Percentiles rank a stretch among this genome's conserved stretches.
Conservation (phyloP, 2,797 vertebrate species). For the Odontamblyopus lacepedii region DNA sequence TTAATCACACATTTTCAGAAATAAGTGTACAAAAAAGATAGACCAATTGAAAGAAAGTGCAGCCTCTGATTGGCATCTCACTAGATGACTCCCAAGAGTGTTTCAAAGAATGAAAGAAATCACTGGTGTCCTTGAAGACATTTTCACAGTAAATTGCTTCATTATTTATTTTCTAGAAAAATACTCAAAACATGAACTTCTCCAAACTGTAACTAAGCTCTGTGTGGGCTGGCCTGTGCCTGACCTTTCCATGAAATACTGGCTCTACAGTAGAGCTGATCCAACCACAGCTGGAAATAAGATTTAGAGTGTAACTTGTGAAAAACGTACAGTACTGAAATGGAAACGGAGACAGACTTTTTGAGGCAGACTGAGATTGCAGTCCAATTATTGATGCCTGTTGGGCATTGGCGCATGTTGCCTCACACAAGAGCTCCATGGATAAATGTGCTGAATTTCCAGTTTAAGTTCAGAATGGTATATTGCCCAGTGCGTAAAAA, state of each 20-base stretch:
- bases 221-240: neutral
- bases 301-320: slow-evolving; percentile 12
- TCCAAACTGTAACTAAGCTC: neutral
- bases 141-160: neutral
- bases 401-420: slow-evolving; percentile 24
- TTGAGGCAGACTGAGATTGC: slow-evolving; percentile 26
- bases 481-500: neutral
- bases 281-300: slow-evolving; percentile 5
- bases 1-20: neutral
- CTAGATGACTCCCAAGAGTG: neutral
- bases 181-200: neutral
- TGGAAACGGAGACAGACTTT: slow-evolving; percentile 17
- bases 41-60: neutral
- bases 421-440: slow-evolving; percentile 26
- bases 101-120: neutral
- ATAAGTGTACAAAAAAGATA: neutral
- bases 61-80: neutral
- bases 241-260: slow-evolving; percentile 2
- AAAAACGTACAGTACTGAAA: slow-evolving; percentile 10
- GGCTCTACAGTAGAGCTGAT: neutral
- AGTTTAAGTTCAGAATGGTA: slow-evolving; percentile 15
- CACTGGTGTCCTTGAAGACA: neutral
- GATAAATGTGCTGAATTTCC: slow-evolving; percentile 35
- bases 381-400: slow-evolving; percentile 36
- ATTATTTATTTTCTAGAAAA: slow-evolving; percentile 1